Percentiles rank a stretch among this genome's conserved stretches.
Evolutionary conservation across 2,797 vertebrate genomes (phyloP).

Genomic region (Gallirallus australis): DNA sequence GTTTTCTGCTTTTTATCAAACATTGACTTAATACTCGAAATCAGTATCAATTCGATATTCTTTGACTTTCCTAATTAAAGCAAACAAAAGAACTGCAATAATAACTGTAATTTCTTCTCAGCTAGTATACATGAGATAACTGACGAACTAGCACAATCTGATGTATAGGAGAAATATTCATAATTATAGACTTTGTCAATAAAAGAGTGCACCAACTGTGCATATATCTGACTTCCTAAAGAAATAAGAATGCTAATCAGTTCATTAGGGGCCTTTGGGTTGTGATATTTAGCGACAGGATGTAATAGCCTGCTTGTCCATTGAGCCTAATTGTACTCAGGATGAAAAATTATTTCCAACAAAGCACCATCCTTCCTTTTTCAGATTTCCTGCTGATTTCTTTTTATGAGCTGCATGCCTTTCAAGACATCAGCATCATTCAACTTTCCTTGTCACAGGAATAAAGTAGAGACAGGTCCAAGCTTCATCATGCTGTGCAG

Average conservation of each 20-base stretch:
- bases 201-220: constrained; percentile 76
- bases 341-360: constrained; percentile 77
- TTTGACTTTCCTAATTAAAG: constrained; percentile 71
- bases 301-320: constrained; percentile 72
- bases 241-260: constrained; percentile 81
- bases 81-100: constrained; percentile 72
- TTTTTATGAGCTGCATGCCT: constrained; percentile 74
- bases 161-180: constrained; percentile 74
- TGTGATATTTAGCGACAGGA: constrained; percentile 79
- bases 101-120: constrained; percentile 71
- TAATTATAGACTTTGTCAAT: constrained; percentile 79
- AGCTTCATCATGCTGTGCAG: constrained; percentile 62
- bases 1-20: constrained; percentile 57
- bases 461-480: constrained; percentile 56
- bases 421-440: constrained; percentile 75
- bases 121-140: constrained; percentile 59
- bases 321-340: constrained; percentile 73
- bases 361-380: constrained; percentile 73
- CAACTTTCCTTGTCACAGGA: constrained; percentile 67
- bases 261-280: constrained; percentile 80
- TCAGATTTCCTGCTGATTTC: constrained; percentile 75
- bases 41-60: constrained; percentile 60
- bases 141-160: constrained; percentile 69
- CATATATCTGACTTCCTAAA: constrained; percentile 74
- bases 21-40: constrained; percentile 66